Evolutionary conservation across 1,140 invertebrate genomes (phyloP).

Genomic region (Ceratosolen fusciceps): DNA sequence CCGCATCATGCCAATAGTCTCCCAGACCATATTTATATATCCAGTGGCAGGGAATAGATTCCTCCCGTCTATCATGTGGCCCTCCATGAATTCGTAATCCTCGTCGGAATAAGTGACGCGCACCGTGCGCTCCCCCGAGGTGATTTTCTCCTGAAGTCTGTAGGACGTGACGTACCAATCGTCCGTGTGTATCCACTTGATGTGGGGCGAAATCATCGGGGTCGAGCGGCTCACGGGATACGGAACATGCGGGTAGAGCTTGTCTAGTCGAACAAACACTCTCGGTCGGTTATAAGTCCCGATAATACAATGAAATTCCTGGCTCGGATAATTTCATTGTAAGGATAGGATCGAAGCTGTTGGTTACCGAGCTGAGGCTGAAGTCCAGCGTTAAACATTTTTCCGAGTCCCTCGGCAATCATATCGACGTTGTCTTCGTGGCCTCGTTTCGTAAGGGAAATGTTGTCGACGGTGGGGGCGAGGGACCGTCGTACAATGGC

Average conservation of each 20-base stretch:
- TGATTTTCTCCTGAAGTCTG: conserved; percentile 75
- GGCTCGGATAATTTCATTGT: too few species aligned
- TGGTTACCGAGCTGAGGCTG: conserved; percentile 71
- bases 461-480: conserved; percentile 74
- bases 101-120: conserved; percentile 77
- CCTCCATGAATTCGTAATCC: conserved; percentile 82
- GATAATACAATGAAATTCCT: too few species aligned
- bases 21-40: conserved; percentile 89
- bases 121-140: conserved; percentile 76
- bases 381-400: conserved; percentile 77
- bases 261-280: conserved; percentile 51
- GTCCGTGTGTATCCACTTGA: conserved; percentile 93
- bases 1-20: conserved; percentile 85
- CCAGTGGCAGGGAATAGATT: conserved; percentile 92
- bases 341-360: background rate
- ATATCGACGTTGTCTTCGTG: conserved; percentile 80
- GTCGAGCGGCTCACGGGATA: conserved; percentile 83
- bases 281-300: too few species aligned
- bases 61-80: conserved; percentile 90
- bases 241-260: conserved; percentile 76
- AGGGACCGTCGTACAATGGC: conserved; percentile 77
- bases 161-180: conserved; percentile 79
- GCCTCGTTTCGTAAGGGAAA: conserved; percentile 85
- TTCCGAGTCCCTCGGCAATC: conserved; percentile 82
- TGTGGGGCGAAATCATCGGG: conserved; percentile 78